A percentile compares a stretch with the other conserved stretches of the same genome.
These are phyloP conservation scores for Diadegma fenestrale DNA, from an alignment of 2,888 invertebrate species.

Conservation along the genomic window DNA sequence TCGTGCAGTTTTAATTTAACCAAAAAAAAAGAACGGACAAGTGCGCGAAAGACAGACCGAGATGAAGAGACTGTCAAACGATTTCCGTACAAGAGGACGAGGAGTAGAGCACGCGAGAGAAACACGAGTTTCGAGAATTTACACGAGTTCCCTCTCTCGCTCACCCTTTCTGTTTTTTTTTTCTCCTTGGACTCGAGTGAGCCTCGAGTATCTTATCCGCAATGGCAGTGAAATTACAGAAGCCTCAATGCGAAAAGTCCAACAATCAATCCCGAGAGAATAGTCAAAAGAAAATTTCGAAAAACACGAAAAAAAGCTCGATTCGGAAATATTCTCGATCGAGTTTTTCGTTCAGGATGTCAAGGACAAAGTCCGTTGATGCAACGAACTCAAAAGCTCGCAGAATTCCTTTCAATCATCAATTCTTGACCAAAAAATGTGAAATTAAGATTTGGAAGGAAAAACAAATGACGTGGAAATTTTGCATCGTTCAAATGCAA, in stretches of 20 bases:
- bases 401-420: constrained; percentile 31
- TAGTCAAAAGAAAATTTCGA: neutral
- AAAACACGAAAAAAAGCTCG: neutral
- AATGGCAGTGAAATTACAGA: neutral
- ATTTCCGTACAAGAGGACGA: constrained; percentile 29
- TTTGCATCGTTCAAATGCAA: no score
- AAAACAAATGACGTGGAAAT: no score
- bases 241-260: neutral
- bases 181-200: neutral
- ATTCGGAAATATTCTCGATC: neutral
- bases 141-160: neutral
- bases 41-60: neutral
- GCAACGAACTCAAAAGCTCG: no score
- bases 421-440: no score
- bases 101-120: constrained; percentile 8
- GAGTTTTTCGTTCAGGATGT: neutral
- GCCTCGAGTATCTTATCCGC: constrained; percentile 2
- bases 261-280: neutral
- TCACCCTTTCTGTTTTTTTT: neutral
- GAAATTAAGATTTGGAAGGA: no score
- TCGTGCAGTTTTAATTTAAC: constrained; percentile 4
- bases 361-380: neutral
- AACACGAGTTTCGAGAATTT: constrained; percentile 18
- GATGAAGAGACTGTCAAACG: constrained; percentile 31
- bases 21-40: neutral